These are phyloP conservation scores for Anolis sagrei DNA, from an alignment of 2,113 vertebrate species.

Conservation along the genomic window DNA sequence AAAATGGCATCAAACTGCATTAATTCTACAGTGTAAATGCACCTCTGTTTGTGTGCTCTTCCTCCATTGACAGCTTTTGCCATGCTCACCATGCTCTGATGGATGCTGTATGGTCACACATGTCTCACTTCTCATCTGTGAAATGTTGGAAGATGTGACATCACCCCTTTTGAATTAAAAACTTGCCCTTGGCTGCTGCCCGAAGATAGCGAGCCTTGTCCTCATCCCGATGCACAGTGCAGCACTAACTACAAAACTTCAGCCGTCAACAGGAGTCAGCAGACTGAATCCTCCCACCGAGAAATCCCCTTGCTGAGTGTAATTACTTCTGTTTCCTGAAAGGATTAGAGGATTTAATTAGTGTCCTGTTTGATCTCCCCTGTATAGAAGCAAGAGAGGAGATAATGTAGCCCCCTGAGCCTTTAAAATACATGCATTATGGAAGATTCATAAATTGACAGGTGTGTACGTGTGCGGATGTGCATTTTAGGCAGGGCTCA, in stretches of 20 bases:
- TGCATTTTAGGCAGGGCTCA: too few relatives aligned
- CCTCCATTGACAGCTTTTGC: too few relatives aligned
- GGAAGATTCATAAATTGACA: neutral
- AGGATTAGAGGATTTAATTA: constrained; percentile 36
- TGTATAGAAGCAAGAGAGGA: neutral
- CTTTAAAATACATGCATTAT: neutral
- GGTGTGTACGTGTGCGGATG: too few relatives aligned
- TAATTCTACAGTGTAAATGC: too few relatives aligned
- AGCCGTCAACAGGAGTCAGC: neutral
- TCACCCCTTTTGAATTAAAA: neutral
- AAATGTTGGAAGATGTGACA: too few relatives aligned
- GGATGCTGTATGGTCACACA: too few relatives aligned
- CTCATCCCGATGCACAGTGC: neutral
- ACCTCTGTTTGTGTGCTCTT: too few relatives aligned
- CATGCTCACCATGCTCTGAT: too few relatives aligned
- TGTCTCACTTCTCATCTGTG: too few relatives aligned
- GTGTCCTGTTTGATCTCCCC: constrained; percentile 4
- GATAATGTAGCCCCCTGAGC: neutral
- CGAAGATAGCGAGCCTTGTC: neutral
- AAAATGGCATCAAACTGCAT: too few relatives aligned
- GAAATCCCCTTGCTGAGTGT: neutral
- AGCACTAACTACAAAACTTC: neutral
- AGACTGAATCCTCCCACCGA: neutral
- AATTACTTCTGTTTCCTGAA: constrained; percentile 20
- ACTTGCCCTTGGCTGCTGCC: neutral